Percentiles rank a stretch among this genome's conserved stretches.
phyloP scores from a whole-genome alignment of 2,888 invertebrate genomes.

The Sinopyrophorus schimmeli region DNA sequence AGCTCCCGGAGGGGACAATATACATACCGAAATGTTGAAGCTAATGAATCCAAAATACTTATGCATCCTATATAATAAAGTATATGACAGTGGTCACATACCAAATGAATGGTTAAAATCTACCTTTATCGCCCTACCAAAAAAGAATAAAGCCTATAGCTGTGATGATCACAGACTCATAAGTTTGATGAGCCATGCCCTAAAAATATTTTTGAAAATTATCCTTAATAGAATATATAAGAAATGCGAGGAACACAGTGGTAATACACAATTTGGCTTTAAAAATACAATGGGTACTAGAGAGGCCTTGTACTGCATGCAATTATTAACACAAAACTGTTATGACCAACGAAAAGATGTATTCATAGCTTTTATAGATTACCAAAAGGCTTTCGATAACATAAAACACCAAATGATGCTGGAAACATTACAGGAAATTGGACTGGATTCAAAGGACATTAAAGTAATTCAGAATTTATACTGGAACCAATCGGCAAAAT shows the following conservation, averaged over 20 bases:
- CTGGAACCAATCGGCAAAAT: too few species aligned
- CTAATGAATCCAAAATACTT: too few species aligned
- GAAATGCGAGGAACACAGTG: background rate
- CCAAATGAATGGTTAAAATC: constrained; percentile 1
- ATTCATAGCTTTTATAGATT: too few species aligned
- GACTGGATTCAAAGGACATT: too few species aligned
- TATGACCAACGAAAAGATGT: too few species aligned
- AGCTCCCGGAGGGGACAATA: too few species aligned
- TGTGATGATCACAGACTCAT: background rate
- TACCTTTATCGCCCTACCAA: background rate
- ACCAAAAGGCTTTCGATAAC: too few species aligned
- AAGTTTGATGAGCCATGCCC: background rate
- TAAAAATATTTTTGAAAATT: background rate
- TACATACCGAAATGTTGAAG: too few species aligned
- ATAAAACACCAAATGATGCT: too few species aligned
- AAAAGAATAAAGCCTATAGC: background rate
- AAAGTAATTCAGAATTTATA: too few species aligned
- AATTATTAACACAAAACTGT: too few species aligned
- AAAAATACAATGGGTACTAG: background rate
- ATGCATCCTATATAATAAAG: background rate
- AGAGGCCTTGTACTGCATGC: background rate
- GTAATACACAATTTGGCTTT: constrained; percentile 2
- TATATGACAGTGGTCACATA: background rate
- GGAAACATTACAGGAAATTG: too few species aligned
- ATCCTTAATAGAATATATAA: background rate